Conservation (phyloP, 2,797 vertebrate genomes). For the Steatocranus sp. region DNA sequence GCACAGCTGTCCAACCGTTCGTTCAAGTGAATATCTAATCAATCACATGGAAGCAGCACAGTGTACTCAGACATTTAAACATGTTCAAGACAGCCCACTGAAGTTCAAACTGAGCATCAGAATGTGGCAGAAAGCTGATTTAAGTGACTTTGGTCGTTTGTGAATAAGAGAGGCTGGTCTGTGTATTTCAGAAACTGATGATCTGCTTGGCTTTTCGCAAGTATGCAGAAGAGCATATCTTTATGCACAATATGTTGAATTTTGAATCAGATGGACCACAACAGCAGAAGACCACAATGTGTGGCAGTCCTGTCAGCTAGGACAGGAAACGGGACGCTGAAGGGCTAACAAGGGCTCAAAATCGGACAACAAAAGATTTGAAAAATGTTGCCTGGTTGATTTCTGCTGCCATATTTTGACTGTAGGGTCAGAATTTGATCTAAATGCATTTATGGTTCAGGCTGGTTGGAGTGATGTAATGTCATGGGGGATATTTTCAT, state of each 20-base stretch:
- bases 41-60: neutral
- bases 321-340: neutral
- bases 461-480: neutral
- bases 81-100: neutral
- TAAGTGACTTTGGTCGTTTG: neutral
- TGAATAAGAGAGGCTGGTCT: neutral
- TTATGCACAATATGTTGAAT: neutral
- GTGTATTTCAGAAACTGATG: too few species aligned
- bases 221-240: neutral
- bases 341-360: too few species aligned
- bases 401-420: neutral
- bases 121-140: neutral
- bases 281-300: neutral
- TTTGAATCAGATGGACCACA: neutral
- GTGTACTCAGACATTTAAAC: neutral
- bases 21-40: neutral
- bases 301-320: neutral
- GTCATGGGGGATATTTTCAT: neutral
- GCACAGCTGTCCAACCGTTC: accelerated
- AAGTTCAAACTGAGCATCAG: neutral
- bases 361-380: too few species aligned
- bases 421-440: neutral
- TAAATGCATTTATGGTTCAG: neutral
- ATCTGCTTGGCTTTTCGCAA: too few species aligned
- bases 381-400: neutral